Evolutionary conservation across 2,888 invertebrate genomes (phyloP).

Genomic region (Metopia argyrocephala): DNA sequence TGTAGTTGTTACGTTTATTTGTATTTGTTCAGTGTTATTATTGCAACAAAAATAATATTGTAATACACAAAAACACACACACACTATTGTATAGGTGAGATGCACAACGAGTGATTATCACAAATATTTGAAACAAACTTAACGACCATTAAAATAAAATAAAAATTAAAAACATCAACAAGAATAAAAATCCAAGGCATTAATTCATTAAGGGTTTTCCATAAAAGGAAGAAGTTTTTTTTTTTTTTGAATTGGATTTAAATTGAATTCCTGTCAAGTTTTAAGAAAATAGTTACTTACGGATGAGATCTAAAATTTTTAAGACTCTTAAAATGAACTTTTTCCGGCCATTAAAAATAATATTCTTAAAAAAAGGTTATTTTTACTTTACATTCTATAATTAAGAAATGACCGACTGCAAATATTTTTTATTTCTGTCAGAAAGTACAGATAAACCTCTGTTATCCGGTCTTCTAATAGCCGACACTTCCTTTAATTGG

Average conservation of each 20-base stretch:
- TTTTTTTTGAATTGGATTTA: too few species aligned
- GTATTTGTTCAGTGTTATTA: constrained; percentile 47
- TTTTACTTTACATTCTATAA: too few species aligned
- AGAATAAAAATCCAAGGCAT: not conserved
- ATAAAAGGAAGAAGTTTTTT: not conserved
- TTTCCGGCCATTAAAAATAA: too few species aligned
- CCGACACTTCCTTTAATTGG: too few species aligned
- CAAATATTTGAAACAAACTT: not conserved
- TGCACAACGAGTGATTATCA: not conserved
- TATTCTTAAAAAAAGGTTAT: too few species aligned
- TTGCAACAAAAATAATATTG: constrained; percentile 58
- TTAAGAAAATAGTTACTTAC: not conserved
- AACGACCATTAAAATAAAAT: constrained; percentile 10
- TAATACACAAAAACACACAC: constrained; percentile 6
- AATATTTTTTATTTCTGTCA: too few species aligned
- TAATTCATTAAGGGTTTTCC: not conserved
- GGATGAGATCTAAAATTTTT: too few species aligned
- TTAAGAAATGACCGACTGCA: too few species aligned
- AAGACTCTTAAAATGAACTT: too few species aligned
- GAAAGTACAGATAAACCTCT: too few species aligned
- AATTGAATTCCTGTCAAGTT: too few species aligned
- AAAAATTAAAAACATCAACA: not conserved
- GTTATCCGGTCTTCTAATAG: too few species aligned
- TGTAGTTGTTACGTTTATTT: not conserved
- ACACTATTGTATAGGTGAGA: not conserved